Evolutionary conservation across 1,140 invertebrate species (phyloP), one percentile per base, ranked within the genome.

Genomic region (Zaprionus inermis): DNA sequence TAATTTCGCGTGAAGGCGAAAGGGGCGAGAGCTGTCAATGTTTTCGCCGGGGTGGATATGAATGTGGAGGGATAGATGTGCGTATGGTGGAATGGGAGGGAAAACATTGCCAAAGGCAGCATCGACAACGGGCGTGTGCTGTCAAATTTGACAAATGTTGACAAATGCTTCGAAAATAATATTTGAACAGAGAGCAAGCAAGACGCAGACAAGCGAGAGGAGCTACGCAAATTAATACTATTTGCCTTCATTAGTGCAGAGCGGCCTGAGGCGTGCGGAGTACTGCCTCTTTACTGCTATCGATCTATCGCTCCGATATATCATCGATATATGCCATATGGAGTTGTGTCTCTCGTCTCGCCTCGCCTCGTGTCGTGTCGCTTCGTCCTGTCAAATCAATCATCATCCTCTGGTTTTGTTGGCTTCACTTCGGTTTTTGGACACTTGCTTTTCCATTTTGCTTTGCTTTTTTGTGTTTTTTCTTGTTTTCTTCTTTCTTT

Each of bases 311-410:
- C 16, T 0, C 1, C 44, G 44, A 49, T 22, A 49, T 49, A 49
- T 49, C 18, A 3, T 54, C 56, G 55, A 55, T 63, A 73, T 82
- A 59, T 34, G 66, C 34, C 38, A 57, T 54, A 36, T 72, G 61
- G 71, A 60, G 56, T 71, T 59, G 59, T 82, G 18, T 64, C 20
- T 55, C 24, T 65, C 52, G 24, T 55, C 41, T 52, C 44, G 55
- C 55, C 58, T 59, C 58, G 55, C 32, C 46, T 36, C 49, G 36
- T 52, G 51, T 73, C 61, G 80, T 84, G n/a, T n/a, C n/a, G n/a
- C n/a, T n/a, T n/a, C 4, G 24, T 28, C 84, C 81, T 90, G 90
- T 91, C 83, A 91, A 90, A 91, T 91, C 90, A 91, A 91, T 91
- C 90, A 91, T 91, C 85, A 9, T 83, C 85, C 74, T 72, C 49